These are phyloP conservation scores for Clinocottus analis DNA, from an alignment of 2,113 vertebrate species.

Conservation along the genomic window DNA sequence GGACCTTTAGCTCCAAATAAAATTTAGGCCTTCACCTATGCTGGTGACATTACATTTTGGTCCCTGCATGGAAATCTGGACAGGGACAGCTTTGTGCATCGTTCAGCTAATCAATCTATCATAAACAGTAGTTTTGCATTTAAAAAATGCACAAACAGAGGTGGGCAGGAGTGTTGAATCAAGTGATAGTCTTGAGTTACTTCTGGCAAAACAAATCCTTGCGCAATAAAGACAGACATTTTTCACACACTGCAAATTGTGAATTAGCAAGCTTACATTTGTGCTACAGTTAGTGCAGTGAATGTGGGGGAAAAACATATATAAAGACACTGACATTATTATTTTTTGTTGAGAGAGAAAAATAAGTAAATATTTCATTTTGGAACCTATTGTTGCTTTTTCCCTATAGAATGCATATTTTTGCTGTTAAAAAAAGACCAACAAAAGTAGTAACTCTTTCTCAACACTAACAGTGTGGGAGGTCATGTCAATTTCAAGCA, in stretches of 20 bases:
- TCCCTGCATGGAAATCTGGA: not conserved
- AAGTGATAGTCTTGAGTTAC: not conserved
- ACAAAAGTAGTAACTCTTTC: not conserved
- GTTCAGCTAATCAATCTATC: conserved; percentile 16
- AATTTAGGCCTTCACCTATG: not conserved
- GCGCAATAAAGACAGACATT: not conserved
- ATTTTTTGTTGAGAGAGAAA: not conserved
- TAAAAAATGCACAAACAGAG: conserved; percentile 1
- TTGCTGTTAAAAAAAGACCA: not conserved
- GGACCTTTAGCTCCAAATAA: not conserved
- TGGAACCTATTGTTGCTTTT: not conserved
- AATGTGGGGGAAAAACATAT: not conserved
- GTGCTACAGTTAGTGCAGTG: no score
- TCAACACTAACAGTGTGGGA: not conserved
- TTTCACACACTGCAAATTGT: not conserved
- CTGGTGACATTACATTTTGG: conserved; percentile 28
- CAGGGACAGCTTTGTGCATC: not conserved
- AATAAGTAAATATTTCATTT: not conserved
- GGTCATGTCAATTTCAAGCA: not conserved
- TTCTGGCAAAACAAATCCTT: not conserved
- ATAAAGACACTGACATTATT: not conserved
- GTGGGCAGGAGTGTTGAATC: not conserved
- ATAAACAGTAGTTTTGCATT: conserved; percentile 14
- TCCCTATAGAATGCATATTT: not conserved
- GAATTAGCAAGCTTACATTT: not conserved